Conservation (phyloP, 1,140 invertebrate genomes). For the Steinernema feltiae region DNA sequence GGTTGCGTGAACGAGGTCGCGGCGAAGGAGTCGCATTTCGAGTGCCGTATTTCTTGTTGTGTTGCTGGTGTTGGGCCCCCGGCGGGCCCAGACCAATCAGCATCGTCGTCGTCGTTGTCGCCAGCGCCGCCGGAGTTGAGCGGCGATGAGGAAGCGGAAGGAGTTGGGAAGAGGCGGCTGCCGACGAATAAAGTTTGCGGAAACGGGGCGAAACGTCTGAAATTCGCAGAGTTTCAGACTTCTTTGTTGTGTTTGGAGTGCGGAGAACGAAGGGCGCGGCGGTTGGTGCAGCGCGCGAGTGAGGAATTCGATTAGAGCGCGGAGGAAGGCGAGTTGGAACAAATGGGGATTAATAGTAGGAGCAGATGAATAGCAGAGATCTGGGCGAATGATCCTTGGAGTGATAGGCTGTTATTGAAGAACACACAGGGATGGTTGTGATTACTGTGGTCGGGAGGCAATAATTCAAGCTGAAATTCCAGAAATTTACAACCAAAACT, state of each 20-base stretch:
- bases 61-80: background rate
- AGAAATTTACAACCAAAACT: background rate
- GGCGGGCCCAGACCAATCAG: background rate
- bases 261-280: background rate
- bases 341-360: background rate
- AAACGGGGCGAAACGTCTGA: background rate
- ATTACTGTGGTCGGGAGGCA: background rate
- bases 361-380: background rate
- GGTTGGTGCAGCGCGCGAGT: background rate
- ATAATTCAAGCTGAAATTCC: background rate
- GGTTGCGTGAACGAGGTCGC: slow-evolving; percentile 29
- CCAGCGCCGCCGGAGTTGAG: background rate
- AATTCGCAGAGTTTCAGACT: background rate
- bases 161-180: no score
- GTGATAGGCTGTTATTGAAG: background rate
- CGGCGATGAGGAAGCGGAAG: no score
- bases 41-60: background rate
- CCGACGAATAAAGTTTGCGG: background rate
- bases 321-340: background rate
- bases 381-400: background rate
- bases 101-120: background rate
- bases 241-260: background rate
- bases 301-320: background rate
- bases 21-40: slow-evolving; percentile 21
- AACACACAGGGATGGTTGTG: background rate